These are phyloP conservation scores for Temnothorax rugatulus DNA, from an alignment of 2,888 invertebrate genomes.

Conservation along the genomic window DNA sequence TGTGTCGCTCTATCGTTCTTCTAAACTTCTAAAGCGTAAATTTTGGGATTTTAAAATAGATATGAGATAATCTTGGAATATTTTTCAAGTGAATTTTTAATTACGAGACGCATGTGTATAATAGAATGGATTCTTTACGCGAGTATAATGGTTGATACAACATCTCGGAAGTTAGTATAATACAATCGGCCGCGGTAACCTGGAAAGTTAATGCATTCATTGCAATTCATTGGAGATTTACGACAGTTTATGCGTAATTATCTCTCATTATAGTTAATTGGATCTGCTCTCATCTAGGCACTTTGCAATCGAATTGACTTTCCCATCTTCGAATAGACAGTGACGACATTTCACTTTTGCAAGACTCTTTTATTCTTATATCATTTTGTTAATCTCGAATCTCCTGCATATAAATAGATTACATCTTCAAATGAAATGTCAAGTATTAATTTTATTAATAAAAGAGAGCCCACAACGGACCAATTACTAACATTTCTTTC, in stretches of 20 bases:
- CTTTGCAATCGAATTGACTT: slow-evolving; percentile 35
- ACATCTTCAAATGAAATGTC: background rate
- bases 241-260: slow-evolving; percentile 55
- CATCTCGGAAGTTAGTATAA: slow-evolving; percentile 63
- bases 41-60: background rate
- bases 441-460: background rate
- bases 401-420: background rate
- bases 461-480: background rate
- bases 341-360: slow-evolving; percentile 22
- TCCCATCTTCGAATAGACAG: slow-evolving; percentile 10
- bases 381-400: background rate
- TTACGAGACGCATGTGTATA: background rate
- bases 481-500: too few relatives aligned
- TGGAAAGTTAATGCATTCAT: slow-evolving; percentile 59
- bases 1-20: background rate
- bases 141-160: slow-evolving; percentile 32
- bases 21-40: background rate
- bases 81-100: background rate
- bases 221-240: slow-evolving; percentile 48
- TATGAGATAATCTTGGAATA: background rate
- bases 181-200: slow-evolving; percentile 65
- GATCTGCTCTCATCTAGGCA: slow-evolving; percentile 48
- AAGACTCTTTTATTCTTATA: background rate
- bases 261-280: slow-evolving; percentile 60
- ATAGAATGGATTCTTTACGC: slow-evolving; percentile 18